These are phyloP conservation scores for Smittia sp. DNA, from an alignment of 2,888 invertebrate genomes.

Conservation along the genomic window DNA sequence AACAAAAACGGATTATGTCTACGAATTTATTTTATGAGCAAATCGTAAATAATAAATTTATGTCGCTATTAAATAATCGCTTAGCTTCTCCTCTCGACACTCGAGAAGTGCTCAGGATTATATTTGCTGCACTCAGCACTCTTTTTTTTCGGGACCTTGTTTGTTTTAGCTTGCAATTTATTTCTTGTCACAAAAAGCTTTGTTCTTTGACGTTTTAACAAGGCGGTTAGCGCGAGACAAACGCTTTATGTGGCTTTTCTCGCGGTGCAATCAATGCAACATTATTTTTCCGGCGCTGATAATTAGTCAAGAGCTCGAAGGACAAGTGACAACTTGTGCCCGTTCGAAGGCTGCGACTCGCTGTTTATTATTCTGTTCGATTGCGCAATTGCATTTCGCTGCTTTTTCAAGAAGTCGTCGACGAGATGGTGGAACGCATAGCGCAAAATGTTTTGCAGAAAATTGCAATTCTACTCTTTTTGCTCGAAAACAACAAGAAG, in stretches of 20 bases:
- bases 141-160: background rate
- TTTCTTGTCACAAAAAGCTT: background rate
- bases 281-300: background rate
- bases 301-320: background rate
- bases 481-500: background rate
- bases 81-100: background rate
- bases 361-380: background rate
- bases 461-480: background rate
- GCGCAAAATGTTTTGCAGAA: background rate
- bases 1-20: background rate
- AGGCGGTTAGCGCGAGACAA: background rate
- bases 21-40: background rate
- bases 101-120: background rate
- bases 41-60: conserved; percentile 23
- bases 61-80: background rate
- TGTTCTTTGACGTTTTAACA: background rate
- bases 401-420: background rate
- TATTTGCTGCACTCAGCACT: background rate
- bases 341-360: background rate
- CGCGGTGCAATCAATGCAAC: background rate
- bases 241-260: background rate
- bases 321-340: background rate
- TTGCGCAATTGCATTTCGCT: background rate
- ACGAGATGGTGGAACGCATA: background rate
- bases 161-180: background rate